Base-by-base conservation (phyloP, 2,113 vertebrate genomes). In the Egretta garzetta region DNA sequence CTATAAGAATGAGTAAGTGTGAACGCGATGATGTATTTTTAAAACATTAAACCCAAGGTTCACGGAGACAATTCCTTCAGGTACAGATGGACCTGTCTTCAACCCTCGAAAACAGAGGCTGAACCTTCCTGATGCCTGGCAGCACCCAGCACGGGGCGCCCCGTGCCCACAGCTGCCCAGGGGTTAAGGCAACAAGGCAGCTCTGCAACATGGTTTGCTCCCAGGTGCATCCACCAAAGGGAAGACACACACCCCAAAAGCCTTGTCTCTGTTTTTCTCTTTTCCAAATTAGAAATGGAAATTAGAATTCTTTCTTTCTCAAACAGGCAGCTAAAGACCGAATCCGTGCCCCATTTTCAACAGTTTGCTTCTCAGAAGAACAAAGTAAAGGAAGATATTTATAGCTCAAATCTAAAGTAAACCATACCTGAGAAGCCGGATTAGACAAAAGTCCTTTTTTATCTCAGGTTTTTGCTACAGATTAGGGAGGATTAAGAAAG, bases 401-500 rank as follows among this genome's bases (percentile, higher is more conserved):
- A 93, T 90, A 97, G 84, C 53, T 64, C 59, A 95, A 96, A 95
- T 93, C 89, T 96, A 87, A 97, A 97, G 97, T 93, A 97, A 98
- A 96, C 95, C 92, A 88, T 52, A 97, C 96, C 88, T 95, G 91
- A 97, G 96, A 96, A 94, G 66, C 23, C 15, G 67, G 95, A 97
- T 98, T 97, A 97, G 84, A 86, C 85, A 95, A 94, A 97, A 98
- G 64, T 95, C 81, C 63, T 86, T 96, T 96, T 97, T 96, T 94
- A 97, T 97, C 97, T 97, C 55, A 96, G 72, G 94, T 95, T 98
- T 97, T 95, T 97, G 91, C 66, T 89, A 88, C 91, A 95, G 97
- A 97, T 98, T 97, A 98, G 86, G 35, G 30, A 90, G 95, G 96
- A 97, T 98, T 98, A 98, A 97, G 93, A 95, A 91, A 88, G 87